phyloP scores from a whole-genome alignment of 2,113 vertebrate genomes.

The Vicugna pacos region DNA sequence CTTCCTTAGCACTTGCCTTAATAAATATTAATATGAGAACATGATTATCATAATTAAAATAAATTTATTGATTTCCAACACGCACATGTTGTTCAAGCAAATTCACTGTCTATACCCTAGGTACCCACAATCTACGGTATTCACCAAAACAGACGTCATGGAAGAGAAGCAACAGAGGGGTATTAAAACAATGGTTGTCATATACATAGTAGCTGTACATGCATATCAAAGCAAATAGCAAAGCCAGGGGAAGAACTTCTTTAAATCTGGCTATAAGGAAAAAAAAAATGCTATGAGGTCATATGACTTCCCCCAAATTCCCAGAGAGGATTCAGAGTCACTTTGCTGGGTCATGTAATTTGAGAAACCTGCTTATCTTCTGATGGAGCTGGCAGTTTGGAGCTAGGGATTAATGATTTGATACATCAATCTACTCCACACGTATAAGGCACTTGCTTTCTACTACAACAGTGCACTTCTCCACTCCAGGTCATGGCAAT shows the following conservation, averaged over 20 bases:
- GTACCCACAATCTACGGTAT: background rate
- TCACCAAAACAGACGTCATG: background rate
- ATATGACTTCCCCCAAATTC: background rate
- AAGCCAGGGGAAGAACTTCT: background rate
- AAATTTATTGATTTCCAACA: slow-evolving; percentile 22
- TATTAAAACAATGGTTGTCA: background rate
- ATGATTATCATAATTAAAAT: slow-evolving; percentile 42
- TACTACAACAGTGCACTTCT: background rate
- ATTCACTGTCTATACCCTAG: background rate
- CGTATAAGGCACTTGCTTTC: background rate
- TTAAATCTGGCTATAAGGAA: background rate
- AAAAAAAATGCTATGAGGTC: background rate
- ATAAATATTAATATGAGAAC: slow-evolving; percentile 30
- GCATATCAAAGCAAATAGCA: background rate
- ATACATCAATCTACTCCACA: background rate
- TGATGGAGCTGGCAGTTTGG: background rate
- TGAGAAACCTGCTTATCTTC: background rate
- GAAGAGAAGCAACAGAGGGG: background rate
- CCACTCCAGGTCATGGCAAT: background rate
- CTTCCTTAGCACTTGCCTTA: slow-evolving; percentile 5
- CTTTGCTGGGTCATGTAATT: background rate
- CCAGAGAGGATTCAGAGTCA: background rate
- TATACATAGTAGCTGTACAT: background rate
- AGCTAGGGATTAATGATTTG: background rate
- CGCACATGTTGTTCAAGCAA: background rate